These are phyloP conservation scores for Rhagophthalmus giganteus DNA, from an alignment of 2,888 invertebrate genomes.

Conservation along the genomic window DNA sequence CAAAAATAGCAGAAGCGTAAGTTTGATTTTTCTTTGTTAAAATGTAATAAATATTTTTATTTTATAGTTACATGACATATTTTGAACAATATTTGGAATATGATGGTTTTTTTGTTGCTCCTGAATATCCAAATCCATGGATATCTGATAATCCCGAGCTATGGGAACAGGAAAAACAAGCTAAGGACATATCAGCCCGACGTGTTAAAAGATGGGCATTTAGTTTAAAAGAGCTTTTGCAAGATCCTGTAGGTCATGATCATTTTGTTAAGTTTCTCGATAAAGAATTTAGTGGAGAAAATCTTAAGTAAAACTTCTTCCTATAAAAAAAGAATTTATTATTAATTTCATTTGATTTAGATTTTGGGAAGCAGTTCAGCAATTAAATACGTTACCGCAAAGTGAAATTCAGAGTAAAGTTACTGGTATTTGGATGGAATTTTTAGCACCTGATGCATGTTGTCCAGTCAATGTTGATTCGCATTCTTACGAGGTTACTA, in stretches of 20 bases:
- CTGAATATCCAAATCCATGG: conserved; percentile 98
- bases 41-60: conserved; percentile 5
- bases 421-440: conserved; percentile 90
- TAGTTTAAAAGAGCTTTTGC: conserved; percentile 89
- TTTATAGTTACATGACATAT: conserved; percentile 78
- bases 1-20: conserved; percentile 93
- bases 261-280: conserved; percentile 95
- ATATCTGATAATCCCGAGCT: conserved; percentile 91
- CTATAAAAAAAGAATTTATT: not conserved
- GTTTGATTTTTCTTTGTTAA: conserved; percentile 43
- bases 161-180: conserved; percentile 95
- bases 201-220: conserved; percentile 97
- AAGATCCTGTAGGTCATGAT: conserved; percentile 93
- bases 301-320: conserved; percentile 76
- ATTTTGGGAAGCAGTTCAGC: conserved; percentile 95
- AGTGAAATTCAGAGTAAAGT: conserved; percentile 81
- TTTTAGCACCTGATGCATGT: conserved; percentile 88
- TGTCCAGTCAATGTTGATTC: conserved; percentile 98
- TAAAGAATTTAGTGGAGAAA: conserved; percentile 98
- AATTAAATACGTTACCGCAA: conserved; percentile 85
- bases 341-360: conserved; percentile 55
- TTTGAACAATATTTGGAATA: conserved; percentile 96
- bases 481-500: conserved; percentile 81
- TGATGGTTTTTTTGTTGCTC: conserved; percentile 90
- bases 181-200: conserved; percentile 89